Evolutionary conservation across 2,113 vertebrate genomes (phyloP).

Genomic region (Paradoxurus hermaphroditus): DNA sequence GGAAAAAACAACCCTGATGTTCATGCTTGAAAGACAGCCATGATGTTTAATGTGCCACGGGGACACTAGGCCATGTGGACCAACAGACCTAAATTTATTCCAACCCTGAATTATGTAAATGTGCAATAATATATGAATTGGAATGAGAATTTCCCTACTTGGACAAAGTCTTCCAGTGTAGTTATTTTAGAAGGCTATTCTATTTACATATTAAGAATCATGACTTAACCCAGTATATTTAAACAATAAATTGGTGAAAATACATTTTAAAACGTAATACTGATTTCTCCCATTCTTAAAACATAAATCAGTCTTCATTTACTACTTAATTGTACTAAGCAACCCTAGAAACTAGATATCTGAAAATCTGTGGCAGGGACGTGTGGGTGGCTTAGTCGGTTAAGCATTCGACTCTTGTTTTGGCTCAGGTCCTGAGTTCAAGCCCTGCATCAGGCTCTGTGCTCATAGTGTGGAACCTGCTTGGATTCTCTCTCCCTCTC

Average conservation of each 20-base stretch:
- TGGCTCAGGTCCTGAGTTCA: no score
- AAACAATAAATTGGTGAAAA: slow-evolving; percentile 41
- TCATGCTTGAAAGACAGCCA: slow-evolving; percentile 42
- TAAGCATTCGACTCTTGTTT: no score
- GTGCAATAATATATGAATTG: not conserved
- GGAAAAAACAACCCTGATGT: not conserved
- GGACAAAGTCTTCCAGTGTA: not conserved
- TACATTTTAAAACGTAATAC: slow-evolving; percentile 25
- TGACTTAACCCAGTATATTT: not conserved
- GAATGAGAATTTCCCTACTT: slow-evolving; percentile 33
- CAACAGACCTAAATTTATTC: slow-evolving; percentile 41
- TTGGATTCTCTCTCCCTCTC: no score
- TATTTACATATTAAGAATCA: slow-evolving; percentile 27
- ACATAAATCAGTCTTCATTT: not conserved
- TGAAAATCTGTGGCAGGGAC: not conserved
- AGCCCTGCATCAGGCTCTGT: no score
- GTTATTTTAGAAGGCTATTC: slow-evolving; percentile 27
- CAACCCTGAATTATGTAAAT: slow-evolving; percentile 18
- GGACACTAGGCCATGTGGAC: not conserved
- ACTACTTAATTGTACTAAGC: not conserved
- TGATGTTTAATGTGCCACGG: slow-evolving; percentile 10
- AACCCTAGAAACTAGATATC: not conserved
- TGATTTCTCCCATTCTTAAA: not conserved
- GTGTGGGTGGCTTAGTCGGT: no score
- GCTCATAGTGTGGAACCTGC: no score